Evolutionary conservation across 53 echinoderm and acorn worm species (phyloP).

Genomic region (Astropecten irregularis): DNA sequence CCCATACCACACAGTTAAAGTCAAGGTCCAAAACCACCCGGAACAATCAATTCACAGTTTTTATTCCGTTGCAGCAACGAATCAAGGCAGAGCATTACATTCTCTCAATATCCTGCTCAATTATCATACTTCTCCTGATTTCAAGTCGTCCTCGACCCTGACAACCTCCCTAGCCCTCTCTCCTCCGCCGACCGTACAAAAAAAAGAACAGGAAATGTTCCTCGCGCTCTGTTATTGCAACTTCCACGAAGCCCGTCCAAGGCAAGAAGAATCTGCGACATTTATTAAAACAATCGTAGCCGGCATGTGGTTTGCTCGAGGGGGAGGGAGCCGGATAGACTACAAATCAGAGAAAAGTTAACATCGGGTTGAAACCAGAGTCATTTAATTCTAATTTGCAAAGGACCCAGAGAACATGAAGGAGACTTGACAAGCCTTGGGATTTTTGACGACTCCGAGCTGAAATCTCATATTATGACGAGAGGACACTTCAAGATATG

Average conservation of each 20-base stretch:
- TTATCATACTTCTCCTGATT: no score
- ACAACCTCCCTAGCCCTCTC: no score
- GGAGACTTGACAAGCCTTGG: background rate
- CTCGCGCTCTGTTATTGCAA: slow-evolving; percentile 14
- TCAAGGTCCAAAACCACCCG: no score
- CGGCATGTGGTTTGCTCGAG: background rate
- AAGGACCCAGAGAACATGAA: background rate
- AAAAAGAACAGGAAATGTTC: slow-evolving; percentile 19
- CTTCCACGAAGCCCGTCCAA: background rate
- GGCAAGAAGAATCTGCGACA: slow-evolving; percentile 9
- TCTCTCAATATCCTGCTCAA: no score
- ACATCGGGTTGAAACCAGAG: background rate
- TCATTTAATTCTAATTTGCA: slow-evolving; percentile 47
- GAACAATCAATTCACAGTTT: no score
- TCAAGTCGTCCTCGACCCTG: no score
- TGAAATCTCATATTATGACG: slow-evolving; percentile 7
- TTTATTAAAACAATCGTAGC: background rate
- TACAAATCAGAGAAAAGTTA: background rate
- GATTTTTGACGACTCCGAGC: background rate
- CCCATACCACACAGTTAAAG: no score
- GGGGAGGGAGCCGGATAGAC: background rate
- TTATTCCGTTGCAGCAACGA: no score
- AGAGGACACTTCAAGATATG: slow-evolving; percentile 13
- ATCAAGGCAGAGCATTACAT: no score
- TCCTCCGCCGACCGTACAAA: background rate